These are phyloP conservation scores for Dermolepida albohirtum DNA, from an alignment of 2,888 invertebrate genomes.

Conservation along the genomic window DNA sequence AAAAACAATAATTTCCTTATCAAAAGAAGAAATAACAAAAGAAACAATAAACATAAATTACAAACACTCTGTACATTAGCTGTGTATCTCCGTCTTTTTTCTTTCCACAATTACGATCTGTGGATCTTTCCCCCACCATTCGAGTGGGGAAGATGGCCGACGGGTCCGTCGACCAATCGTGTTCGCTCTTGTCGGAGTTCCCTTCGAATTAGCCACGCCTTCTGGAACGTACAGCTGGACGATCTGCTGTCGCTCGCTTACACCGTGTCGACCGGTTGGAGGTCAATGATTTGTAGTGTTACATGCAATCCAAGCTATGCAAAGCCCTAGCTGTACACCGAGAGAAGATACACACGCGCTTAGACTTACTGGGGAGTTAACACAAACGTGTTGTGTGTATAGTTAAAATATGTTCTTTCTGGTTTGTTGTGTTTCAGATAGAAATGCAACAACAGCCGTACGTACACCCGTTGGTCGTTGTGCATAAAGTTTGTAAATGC, in stretches of 20 bases:
- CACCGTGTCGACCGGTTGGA: slow-evolving; percentile 8
- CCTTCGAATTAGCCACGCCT: slow-evolving; percentile 3
- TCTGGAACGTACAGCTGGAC: neutral
- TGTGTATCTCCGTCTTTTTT: neutral
- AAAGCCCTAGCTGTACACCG: too few relatives aligned
- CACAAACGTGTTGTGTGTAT: too few relatives aligned
- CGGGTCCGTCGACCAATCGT: slow-evolving; percentile 8
- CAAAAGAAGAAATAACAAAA: too few relatives aligned
- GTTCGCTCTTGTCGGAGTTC: neutral
- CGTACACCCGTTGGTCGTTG: too few relatives aligned
- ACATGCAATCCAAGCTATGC: too few relatives aligned
- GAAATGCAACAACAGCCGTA: too few relatives aligned
- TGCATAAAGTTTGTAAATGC: too few relatives aligned
- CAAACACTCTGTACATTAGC: slow-evolving; percentile 31
- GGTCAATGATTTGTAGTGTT: slow-evolving; percentile 20
- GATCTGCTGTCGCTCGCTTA: neutral
- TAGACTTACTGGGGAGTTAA: too few relatives aligned
- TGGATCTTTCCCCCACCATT: slow-evolving; percentile 2
- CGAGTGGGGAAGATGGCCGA: slow-evolving; percentile 35
- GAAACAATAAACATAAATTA: slow-evolving; percentile 23
- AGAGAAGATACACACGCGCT: too few relatives aligned
- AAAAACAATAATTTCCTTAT: neutral
- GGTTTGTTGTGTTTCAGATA: too few relatives aligned
- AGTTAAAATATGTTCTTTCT: too few relatives aligned
- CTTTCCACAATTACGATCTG: neutral